A percentile compares a stretch with the other conserved stretches of the same genome.
Evolutionary conservation across 2,797 vertebrate genomes (phyloP).

Genomic region (Sciaenops ocellatus): DNA sequence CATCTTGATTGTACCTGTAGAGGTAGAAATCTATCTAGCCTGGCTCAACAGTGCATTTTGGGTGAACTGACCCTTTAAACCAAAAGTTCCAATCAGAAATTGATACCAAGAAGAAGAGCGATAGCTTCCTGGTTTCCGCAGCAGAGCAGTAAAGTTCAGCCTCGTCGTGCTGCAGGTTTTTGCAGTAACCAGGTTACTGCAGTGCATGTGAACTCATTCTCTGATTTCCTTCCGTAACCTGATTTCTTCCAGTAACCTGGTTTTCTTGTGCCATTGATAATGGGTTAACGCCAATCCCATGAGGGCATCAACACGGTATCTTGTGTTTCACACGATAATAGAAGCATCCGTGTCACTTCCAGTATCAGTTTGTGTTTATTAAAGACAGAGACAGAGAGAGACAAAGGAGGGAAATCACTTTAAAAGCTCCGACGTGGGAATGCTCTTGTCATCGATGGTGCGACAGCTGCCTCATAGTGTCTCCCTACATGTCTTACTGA

Average conservation of each 20-base stretch:
- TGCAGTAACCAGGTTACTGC: slow-evolving; percentile 6
- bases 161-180: neutral
- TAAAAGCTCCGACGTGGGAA: slow-evolving; percentile 19
- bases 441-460: slow-evolving; percentile 26
- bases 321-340: neutral
- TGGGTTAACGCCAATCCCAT: slow-evolving; percentile 9
- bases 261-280: slow-evolving; percentile 15
- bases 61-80: neutral
- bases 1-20: neutral
- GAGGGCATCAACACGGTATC: neutral
- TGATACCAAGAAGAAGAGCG: neutral
- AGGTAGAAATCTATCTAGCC: neutral
- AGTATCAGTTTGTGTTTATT: slow-evolving; percentile 20
- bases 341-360: slow-evolving; percentile 31
- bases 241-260: slow-evolving; percentile 24
- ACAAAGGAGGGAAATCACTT: neutral
- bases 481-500: slow-evolving; percentile 37
- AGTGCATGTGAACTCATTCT: neutral
- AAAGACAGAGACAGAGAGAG: neutral
- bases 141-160: neutral
- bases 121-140: neutral
- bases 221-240: slow-evolving; percentile 22
- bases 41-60: neutral
- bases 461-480: slow-evolving; percentile 60
- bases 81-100: fast-evolving